Evolutionary conservation across 2,888 invertebrate genomes (phyloP), one percentile per base, ranked within the genome.

Genomic region (Parasteatoda lunata): DNA sequence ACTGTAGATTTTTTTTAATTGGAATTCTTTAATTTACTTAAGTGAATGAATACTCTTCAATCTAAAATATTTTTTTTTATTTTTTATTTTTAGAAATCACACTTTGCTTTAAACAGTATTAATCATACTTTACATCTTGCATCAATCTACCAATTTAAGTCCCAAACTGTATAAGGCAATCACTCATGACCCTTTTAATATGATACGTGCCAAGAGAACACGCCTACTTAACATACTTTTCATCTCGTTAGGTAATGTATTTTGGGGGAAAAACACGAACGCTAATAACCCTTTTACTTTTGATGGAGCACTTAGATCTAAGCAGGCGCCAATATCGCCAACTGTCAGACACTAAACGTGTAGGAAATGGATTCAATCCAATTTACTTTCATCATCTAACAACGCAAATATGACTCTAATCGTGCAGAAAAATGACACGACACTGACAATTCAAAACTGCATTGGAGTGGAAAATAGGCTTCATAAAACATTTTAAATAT

Each of bases 171-270:
- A 30, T 15, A 52, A 47, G 13, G 59, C 80, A 51, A 80, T 80
- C 65, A 71, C 66, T 80, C 72, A 80, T 65, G 65, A 66, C 64
- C 80, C 71, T 30, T 80, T 80, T 80, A 80, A 80, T 80, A 72
- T 72, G 65, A 64, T 72, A 72, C 64, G n/a, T 72, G 51, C 72
- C 51, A 80, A 78, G 15, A 69, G 52, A n/a, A 78, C 52, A 54
- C 75, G 75, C 9, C 13, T 68, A 48, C 70, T 51, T 52, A 79
- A 59, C 49, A 64, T 45, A 49, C 52, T 66, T 71, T 64, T 45
- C 64, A 65, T 65, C 80, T 51, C 72, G 69, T 75, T 59, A 75
- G 30, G 30, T 66, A 73, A 73, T 71, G 72, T 70, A 49, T 70
- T 48, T 48, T 70, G 9, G 49, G 15, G 68, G 78, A 64, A 69